These are phyloP conservation scores for Speoplatyrhinus poulsoni DNA, from an alignment of 2,113 vertebrate species.

Conservation along the genomic window DNA sequence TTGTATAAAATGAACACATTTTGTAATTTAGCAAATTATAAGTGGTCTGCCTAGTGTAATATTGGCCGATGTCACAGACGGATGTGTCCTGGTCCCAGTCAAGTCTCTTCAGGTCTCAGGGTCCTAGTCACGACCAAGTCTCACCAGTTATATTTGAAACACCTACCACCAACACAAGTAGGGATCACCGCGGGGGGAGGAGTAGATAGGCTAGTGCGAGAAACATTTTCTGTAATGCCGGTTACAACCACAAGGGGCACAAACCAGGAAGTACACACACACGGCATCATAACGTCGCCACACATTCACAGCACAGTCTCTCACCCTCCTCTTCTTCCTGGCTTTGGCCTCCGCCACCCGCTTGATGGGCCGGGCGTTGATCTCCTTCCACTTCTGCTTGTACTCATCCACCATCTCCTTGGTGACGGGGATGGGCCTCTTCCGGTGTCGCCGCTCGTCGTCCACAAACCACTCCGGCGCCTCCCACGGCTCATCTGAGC, in stretches of 20 bases:
- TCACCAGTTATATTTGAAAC: too few relatives aligned
- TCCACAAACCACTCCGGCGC: slow-evolving; percentile 90
- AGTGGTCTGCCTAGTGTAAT: too few relatives aligned
- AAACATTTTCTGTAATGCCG: too few relatives aligned
- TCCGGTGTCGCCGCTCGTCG: slow-evolving; percentile 87
- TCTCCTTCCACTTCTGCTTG: slow-evolving; percentile 89
- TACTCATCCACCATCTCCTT: slow-evolving; percentile 88
- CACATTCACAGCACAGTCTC: slow-evolving; percentile 6
- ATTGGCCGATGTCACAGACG: too few relatives aligned
- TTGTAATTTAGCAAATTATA: too few relatives aligned
- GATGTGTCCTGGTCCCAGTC: too few relatives aligned
- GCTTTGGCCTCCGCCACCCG: slow-evolving; percentile 95
- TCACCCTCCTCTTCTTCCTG: slow-evolving; percentile 93
- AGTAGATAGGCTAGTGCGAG: background rate
- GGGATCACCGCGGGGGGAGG: too few relatives aligned
- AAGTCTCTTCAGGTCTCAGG: too few relatives aligned
- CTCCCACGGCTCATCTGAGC: slow-evolving; percentile 83
- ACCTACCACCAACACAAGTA: too few relatives aligned
- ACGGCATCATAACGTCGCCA: background rate
- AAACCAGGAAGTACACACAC: too few relatives aligned
- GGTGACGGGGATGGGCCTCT: slow-evolving; percentile 81
- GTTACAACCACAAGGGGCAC: background rate
- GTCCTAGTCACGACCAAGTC: too few relatives aligned
- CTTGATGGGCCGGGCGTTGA: slow-evolving; percentile 94
- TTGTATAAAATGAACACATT: too few relatives aligned